Percentiles rank a stretch among this genome's conserved stretches.
phyloP scores from a whole-genome alignment of 2,888 invertebrate species.

The Eupsilia transversa region DNA sequence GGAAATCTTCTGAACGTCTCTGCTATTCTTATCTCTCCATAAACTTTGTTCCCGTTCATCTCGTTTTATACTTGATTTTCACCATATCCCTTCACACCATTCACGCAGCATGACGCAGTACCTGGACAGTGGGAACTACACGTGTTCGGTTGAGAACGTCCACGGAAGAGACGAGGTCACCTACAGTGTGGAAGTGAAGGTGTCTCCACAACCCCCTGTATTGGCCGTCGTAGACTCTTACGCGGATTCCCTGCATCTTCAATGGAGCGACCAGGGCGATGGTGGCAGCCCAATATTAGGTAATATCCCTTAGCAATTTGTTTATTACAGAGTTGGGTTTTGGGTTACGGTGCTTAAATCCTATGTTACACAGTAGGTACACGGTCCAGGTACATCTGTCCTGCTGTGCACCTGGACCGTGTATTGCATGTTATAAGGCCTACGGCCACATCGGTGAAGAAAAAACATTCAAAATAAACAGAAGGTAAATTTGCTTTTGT shows the following conservation, averaged over 20 bases:
- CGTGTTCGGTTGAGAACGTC: slow-evolving; percentile 95
- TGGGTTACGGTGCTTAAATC: not conserved
- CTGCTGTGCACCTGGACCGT: not conserved
- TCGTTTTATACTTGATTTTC: slow-evolving; percentile 29
- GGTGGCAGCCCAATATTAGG: slow-evolving; percentile 95
- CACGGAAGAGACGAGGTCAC: slow-evolving; percentile 96
- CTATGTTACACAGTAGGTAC: not conserved
- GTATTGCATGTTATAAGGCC: not conserved
- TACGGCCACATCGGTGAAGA: not conserved
- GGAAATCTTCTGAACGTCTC: not conserved
- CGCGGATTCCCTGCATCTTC: slow-evolving; percentile 95
- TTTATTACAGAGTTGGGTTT: not conserved
- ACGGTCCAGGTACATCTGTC: not conserved
- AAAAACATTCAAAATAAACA: not conserved
- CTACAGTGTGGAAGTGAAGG: slow-evolving; percentile 93
- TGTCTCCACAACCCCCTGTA: slow-evolving; percentile 96
- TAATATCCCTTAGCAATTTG: slow-evolving; percentile 59
- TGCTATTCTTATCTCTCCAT: not conserved
- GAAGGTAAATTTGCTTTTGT: not conserved
- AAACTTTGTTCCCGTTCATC: not conserved
- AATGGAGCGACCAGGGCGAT: slow-evolving; percentile 95
- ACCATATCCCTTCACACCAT: slow-evolving; percentile 35
- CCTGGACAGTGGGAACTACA: slow-evolving; percentile 97
- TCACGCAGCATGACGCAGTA: slow-evolving; percentile 92
- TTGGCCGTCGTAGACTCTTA: slow-evolving; percentile 95